A percentile compares a stretch with the other conserved stretches of the same genome.
Evolutionary conservation across 2,888 invertebrate genomes (phyloP).

Genomic region (Chymomyza caudatula): DNA sequence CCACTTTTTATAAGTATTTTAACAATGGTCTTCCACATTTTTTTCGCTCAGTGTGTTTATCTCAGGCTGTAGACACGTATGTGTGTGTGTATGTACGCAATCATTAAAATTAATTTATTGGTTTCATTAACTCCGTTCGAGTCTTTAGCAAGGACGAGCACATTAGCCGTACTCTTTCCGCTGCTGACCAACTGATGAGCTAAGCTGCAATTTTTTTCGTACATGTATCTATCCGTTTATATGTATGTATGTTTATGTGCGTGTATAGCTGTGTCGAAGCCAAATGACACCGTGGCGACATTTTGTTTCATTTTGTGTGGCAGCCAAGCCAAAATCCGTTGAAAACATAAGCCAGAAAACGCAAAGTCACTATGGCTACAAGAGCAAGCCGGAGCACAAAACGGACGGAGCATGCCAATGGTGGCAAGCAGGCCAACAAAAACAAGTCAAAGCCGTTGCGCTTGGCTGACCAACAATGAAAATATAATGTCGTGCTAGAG

Average conservation of each 20-base stretch:
- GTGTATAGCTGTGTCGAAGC: constrained; percentile 40
- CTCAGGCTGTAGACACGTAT: constrained; percentile 1
- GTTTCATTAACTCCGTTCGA: constrained; percentile 71
- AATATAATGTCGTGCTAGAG: constrained; percentile 49
- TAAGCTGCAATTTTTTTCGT: constrained; percentile 42
- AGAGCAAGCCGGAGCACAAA: neutral
- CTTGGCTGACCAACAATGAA: constrained; percentile 70
- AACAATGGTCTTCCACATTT: neutral
- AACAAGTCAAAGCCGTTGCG: constrained; percentile 49
- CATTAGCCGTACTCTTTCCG: constrained; percentile 42
- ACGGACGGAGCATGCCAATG: neutral
- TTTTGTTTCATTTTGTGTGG: constrained; percentile 50
- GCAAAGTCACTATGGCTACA: constrained; percentile 12
- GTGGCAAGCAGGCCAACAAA: neutral
- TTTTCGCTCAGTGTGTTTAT: neutral
- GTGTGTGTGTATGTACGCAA: constrained; percentile 49
- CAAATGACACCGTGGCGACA: constrained; percentile 63
- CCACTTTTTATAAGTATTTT: no score
- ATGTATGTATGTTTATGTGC: neutral
- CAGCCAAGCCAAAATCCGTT: constrained; percentile 62
- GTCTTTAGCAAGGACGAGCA: constrained; percentile 56
- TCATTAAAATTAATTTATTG: constrained; percentile 76
- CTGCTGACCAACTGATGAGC: constrained; percentile 3
- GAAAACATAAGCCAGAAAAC: constrained; percentile 61
- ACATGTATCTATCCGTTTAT: neutral